phyloP scores from a whole-genome alignment of 2,797 vertebrate species.

The Pseudocheirus occidentalis region DNA sequence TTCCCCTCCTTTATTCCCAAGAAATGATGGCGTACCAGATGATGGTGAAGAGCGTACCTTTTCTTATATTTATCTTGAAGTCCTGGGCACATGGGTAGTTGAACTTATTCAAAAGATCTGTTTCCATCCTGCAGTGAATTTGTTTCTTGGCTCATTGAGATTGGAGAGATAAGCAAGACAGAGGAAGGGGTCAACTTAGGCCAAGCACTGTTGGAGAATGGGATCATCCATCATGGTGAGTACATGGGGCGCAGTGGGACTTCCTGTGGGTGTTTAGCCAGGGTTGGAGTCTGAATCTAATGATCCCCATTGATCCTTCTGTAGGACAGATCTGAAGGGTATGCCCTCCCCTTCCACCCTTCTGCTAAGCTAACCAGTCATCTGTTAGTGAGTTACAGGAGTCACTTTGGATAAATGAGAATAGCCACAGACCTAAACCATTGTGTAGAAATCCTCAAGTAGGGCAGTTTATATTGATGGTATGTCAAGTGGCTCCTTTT shows the following conservation, averaged over 20 bases:
- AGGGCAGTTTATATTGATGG: not conserved
- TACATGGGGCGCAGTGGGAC: slow-evolving; percentile 27
- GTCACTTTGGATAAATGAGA: not conserved
- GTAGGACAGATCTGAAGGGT: not conserved
- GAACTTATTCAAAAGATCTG: slow-evolving; percentile 5
- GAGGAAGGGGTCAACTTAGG: slow-evolving; percentile 98
- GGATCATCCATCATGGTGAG: slow-evolving; percentile 99
- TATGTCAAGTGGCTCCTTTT: not conserved
- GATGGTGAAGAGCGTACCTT: not conserved
- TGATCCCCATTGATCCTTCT: not conserved
- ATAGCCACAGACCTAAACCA: not conserved
- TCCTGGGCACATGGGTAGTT: not conserved
- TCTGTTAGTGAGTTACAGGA: not conserved
- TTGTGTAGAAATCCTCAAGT: not conserved
- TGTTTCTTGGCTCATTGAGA: slow-evolving; percentile 97
- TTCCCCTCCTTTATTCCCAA: not conserved
- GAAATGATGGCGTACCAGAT: not conserved
- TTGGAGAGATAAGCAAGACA: slow-evolving; percentile 96
- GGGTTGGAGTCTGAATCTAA: not conserved
- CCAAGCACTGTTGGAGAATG: slow-evolving; percentile 97
- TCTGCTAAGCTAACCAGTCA: not conserved
- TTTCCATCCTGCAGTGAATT: slow-evolving; percentile 90
- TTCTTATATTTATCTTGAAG: not conserved
- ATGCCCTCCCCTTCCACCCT: not conserved
- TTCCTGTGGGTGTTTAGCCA: not conserved